Conservation (phyloP, 2,797 vertebrate genomes). For the Fratercula arctica region DNA sequence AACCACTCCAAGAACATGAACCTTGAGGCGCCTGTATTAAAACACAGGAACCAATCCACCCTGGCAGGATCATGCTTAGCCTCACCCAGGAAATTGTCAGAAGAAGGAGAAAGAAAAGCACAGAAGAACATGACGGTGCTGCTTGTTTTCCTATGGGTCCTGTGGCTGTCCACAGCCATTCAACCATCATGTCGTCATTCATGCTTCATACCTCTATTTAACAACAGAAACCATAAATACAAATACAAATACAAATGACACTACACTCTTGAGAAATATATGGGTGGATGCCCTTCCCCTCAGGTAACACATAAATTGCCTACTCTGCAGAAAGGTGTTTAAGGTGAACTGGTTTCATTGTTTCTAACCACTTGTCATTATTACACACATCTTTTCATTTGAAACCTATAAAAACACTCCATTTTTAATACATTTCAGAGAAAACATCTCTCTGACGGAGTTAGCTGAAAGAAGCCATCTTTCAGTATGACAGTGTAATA, state of each 20-base stretch:
- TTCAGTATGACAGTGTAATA: slow-evolving; percentile 52
- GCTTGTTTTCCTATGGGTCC: not conserved
- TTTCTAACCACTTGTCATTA: slow-evolving; percentile 32
- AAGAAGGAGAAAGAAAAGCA: not conserved
- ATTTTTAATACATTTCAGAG: slow-evolving; percentile 14
- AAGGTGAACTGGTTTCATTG: slow-evolving; percentile 33
- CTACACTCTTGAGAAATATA: not conserved
- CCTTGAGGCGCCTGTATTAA: not conserved
- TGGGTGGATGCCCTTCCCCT: slow-evolving; percentile 35
- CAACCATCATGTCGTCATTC: not conserved
- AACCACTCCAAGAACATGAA: accelerated
- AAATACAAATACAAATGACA: not conserved
- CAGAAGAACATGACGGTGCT: not conserved
- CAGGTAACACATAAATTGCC: slow-evolving; percentile 23
- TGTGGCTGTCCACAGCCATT: not conserved
- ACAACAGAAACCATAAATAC: not conserved
- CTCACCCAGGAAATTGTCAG: not conserved
- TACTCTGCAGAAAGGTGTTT: slow-evolving; percentile 14
- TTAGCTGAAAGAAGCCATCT: slow-evolving; percentile 31
- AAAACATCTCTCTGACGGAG: slow-evolving; percentile 16
- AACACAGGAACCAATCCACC: not conserved
- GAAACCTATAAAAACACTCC: slow-evolving; percentile 36
- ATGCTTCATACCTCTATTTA: not conserved
- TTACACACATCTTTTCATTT: slow-evolving; percentile 21
- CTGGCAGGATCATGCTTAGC: not conserved